Conservation (phyloP, 2,113 vertebrate species). For the Ondatra zibethicus region DNA sequence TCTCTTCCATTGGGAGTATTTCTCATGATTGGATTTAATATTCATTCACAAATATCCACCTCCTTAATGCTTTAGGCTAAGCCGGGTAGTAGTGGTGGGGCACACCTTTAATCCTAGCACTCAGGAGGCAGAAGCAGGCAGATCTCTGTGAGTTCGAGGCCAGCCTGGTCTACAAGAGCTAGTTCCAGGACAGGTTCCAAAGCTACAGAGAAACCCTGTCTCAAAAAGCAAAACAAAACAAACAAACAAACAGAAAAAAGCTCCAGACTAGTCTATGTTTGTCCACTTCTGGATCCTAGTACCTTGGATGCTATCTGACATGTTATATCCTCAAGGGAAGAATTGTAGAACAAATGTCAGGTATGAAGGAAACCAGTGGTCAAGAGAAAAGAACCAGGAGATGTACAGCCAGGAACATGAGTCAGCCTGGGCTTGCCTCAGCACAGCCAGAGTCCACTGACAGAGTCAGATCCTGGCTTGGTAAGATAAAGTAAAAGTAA, state of each 20-base stretch:
- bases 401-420: not conserved
- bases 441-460: not conserved
- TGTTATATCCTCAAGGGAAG: not conserved
- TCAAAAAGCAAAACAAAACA: no score
- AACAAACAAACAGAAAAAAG: not conserved
- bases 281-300: not conserved
- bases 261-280: not conserved
- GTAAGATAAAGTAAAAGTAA: not conserved
- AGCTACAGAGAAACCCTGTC: no score
- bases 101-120: no score
- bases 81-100: no score
- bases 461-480: not conserved
- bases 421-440: not conserved
- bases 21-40: not conserved
- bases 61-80: not conserved
- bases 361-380: not conserved
- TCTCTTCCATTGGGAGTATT: conserved; percentile 1
- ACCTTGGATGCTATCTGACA: not conserved
- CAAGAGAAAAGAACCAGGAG: not conserved
- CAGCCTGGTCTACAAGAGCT: no score
- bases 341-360: not conserved
- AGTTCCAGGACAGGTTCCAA: no score
- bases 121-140: no score
- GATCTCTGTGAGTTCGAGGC: no score
- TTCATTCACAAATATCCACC: not conserved